These are phyloP conservation scores for Corella eumyota DNA, from an alignment of 23 tunicate genomes.

Conservation along the genomic window DNA sequence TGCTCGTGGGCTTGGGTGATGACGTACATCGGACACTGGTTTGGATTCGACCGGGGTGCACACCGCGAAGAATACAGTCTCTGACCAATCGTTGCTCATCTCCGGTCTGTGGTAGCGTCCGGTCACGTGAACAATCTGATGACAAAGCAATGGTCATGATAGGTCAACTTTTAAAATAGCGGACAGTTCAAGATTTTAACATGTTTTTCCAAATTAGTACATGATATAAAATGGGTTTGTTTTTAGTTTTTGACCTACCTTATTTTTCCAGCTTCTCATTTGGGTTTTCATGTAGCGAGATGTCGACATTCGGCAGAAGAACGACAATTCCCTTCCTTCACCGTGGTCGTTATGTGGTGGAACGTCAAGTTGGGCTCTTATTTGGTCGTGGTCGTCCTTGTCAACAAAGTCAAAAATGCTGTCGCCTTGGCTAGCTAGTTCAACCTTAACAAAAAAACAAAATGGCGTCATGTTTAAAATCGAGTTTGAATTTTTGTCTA, in stretches of 20 bases:
- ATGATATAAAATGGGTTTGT: no score
- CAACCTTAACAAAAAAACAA: constrained; percentile 70
- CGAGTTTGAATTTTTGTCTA: no score
- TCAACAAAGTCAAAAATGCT: constrained; percentile 88
- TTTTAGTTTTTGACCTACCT: constrained; percentile 59
- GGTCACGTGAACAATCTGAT: constrained; percentile 82
- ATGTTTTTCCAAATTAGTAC: no score
- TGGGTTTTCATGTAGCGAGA: constrained; percentile 96
- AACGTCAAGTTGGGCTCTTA: constrained; percentile 75
- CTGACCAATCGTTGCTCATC: constrained; percentile 78
- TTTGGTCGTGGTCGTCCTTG: constrained; percentile 93
- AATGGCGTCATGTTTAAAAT: background rate
- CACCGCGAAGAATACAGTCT: constrained; percentile 79
- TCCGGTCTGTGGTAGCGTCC: constrained; percentile 72
- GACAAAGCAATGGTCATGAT: no score
- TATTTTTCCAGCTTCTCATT: constrained; percentile 95
- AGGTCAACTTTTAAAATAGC: no score
- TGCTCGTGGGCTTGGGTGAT: constrained; percentile 87
- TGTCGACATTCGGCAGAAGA: constrained; percentile 93
- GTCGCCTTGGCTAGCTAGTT: constrained; percentile 97
- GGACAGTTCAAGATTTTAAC: no score
- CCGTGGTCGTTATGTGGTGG: constrained; percentile 78
- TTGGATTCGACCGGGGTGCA: constrained; percentile 93
- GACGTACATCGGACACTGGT: constrained; percentile 94
- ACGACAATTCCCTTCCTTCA: constrained; percentile 56